Base-by-base conservation (phyloP, 2,113 vertebrate species). In the Callipepla californica region DNA sequence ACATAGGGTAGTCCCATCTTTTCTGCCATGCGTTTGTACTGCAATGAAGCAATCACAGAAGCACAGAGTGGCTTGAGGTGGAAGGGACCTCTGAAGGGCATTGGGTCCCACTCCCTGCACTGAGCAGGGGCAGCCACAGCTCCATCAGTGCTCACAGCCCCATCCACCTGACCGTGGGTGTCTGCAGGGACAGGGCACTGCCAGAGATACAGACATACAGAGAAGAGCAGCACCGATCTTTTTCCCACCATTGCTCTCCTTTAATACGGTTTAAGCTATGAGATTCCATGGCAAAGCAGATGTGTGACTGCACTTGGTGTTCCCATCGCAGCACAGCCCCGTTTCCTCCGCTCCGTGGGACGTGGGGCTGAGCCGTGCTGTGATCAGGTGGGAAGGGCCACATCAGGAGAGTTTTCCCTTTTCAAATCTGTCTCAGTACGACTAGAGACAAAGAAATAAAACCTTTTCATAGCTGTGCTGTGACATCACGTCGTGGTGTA, bases 1-100 rank as follows among this genome's bases (percentile, higher is more conserved):
- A 1, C 6, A 2, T 11, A 26, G 90, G 61, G 5, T 18, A 6
- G 4, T 68, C 66, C 48, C 18, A 0, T 65, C 48, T 75, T 78
- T 45, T 23, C 9, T 5, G 1, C 40, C 9, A 2, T 3, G 18
- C 48, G 6, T 48, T 58, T 53, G 59, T 45, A 45, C 63, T 62
- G 63, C 45, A 20, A 16, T 13, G 15, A 15, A 42, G 68, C 63
- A 53, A 53, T 53, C 51, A 30, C 51, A 17, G 26, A 30, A 53
- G 26, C 51, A 53, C 26, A 53, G 51, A 30, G 16, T 30, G 51
- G 51, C 30, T 53, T 30, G 51, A 17, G 51, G 6, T 17, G 51
- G 26, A 28, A 53, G 15, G 26, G 51, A 53, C 14, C 26, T 9
- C 51, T 28, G 3, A 53, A 53, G 26, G 26, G 26, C 8, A 5